Base-by-base conservation (phyloP, 2,888 invertebrate species). In the Rhamnusium bicolor region DNA sequence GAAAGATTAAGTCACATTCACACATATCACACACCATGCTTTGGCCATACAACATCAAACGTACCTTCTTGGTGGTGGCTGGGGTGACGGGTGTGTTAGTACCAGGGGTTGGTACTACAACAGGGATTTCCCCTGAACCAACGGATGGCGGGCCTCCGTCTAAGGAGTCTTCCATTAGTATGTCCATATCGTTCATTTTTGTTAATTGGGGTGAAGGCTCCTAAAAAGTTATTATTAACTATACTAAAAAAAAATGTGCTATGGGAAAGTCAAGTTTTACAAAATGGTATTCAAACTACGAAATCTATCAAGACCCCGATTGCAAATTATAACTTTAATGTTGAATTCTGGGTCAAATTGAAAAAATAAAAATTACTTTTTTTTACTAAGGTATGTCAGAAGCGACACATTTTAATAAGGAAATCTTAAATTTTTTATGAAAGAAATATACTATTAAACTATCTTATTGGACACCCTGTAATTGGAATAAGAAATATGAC, bases 141-240 rank as follows among this genome's bases (percentile, higher is more conserved):
- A 96, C 92, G 0, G 96, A 96, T 85, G 96, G 91, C 85, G 96
- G 91, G 86, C 95, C 92, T 73, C 93, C 93, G 85, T 96, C 95
- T 81, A 95, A 88, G 0, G 95, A 95, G 85, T 95, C 95, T 84
- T 96, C 96, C 83, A 94, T 90, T 75, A 93, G 86, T 87, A 92
- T 91, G 82, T 92, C 92, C 75, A 92, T 91, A 73, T 92, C 92
- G 71, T 90, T 91, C 82, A 92, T 89, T 83, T 92, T 92, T 66
- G 91, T 91, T 81, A 92, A 89, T 85, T 91, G 90, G 0, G 91
- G 91, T 73, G 91, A 91, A 19, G 86, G 79, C 77, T 89, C 88
- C 82, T 91, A 89, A 89, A 91, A 85, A 75, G 53, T 65, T 46
- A 71, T 40, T 21, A 18, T 58, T 24, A 49, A 24, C 24, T 62